Base-by-base conservation (phyloP, 2,888 invertebrate genomes). In the Lycocerus yunnanus region DNA sequence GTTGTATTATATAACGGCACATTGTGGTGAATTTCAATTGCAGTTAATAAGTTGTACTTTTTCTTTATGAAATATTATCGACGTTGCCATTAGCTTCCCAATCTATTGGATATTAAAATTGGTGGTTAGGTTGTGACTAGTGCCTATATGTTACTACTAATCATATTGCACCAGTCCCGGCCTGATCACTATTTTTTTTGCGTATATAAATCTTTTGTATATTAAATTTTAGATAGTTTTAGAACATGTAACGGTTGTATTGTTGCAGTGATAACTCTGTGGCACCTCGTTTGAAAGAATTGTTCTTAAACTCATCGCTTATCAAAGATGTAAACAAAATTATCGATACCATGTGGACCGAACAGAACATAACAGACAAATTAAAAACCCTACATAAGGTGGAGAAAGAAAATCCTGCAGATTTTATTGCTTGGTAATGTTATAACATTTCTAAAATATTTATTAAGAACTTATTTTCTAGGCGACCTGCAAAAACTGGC, bases 91-190 rank as follows among this genome's bases (percentile, higher is more conserved):
- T n/a, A 5, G 5, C 2, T n/a, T 6, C 43, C n/a, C 6, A 1
- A 43, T 43, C 15, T 21, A 8, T 13, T 27, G 8, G 27, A 68
- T 16, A 18, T 16, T 58, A 58, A 73, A 72, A 73, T 71, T 73
- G 75, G 72, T 78, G 80, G 81, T 82, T 83, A 85, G 87, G 88
- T 84, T 83, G 83, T 86, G 87, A 86, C 82, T 83, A 82, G 84
- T 86, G 87, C 86, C 84, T 86, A 83, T 87, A 85, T 88, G 88
- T 88, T 82, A 79, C 81, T 80, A 84, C 79, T 76, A 80, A 83
- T 87, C 88, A 87, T 84, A 88, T 88, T 88, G 88, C 88, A 88
- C 88, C 85, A 83, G 87, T 88, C 88, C 88, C 88, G 87, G 88
- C 87, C 88, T 88, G 87, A 87, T 85, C 84, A 82, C 82, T 78